Conservation (phyloP, 2,113 vertebrate genomes). For the Mesocricetus auratus region DNA sequence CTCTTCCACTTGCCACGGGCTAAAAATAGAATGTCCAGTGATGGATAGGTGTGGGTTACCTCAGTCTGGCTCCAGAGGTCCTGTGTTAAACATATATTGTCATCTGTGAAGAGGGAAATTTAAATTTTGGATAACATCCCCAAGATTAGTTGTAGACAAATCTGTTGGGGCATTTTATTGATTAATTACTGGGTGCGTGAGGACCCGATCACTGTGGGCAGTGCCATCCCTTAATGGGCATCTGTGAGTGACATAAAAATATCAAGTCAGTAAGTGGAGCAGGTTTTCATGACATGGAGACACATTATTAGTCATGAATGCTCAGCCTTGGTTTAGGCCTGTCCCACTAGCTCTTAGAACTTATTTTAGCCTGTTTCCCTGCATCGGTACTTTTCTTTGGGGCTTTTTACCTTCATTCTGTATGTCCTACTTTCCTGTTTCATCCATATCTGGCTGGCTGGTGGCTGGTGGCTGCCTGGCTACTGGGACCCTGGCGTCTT, state of each 20-base stretch:
- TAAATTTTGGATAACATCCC: background rate
- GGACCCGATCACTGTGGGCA: background rate
- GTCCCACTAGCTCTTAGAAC: background rate
- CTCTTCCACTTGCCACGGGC: background rate
- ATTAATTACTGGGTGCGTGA: background rate
- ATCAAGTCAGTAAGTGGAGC: background rate
- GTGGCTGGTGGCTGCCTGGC: too few species aligned
- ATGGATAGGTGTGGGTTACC: too few species aligned
- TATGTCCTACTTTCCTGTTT: background rate
- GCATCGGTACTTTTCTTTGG: background rate
- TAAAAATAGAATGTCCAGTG: background rate
- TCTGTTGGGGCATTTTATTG: background rate
- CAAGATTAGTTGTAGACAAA: background rate
- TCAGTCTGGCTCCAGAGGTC: background rate
- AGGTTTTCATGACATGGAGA: background rate
- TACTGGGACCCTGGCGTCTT: rapidly evolving
- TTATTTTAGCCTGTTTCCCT: background rate
- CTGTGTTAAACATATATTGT: background rate
- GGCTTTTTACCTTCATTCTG: background rate
- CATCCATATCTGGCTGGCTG: background rate
- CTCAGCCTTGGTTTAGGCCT: background rate
- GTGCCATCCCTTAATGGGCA: background rate
- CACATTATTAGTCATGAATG: background rate
- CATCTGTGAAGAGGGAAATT: background rate
- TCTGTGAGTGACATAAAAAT: background rate